phyloP scores from a whole-genome alignment of 37 sponge, comb jelly and placozoan species.

The Theonella swinhoei region DNA sequence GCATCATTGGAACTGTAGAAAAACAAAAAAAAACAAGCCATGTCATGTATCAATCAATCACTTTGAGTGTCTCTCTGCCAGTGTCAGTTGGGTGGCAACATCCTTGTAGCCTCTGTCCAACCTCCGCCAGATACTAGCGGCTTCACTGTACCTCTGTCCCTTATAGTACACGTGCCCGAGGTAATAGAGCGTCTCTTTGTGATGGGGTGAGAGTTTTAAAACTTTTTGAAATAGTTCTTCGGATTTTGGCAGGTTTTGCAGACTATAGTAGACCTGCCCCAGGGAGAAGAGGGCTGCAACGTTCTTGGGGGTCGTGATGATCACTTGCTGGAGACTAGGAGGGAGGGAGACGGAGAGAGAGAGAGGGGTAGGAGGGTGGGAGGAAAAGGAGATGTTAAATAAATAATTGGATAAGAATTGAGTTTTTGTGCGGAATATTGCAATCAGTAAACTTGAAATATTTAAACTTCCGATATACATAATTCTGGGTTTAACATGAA shows the following conservation, averaged over 20 bases:
- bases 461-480: no score
- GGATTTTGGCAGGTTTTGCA: not conserved
- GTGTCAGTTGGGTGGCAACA: not conserved
- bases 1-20: no score
- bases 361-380: not conserved
- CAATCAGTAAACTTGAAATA: no score
- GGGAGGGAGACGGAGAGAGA: not conserved
- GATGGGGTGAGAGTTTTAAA: not conserved
- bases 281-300: not conserved
- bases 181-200: not conserved
- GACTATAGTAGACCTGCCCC: not conserved
- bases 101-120: slow-evolving; percentile 1
- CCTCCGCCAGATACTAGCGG: not conserved
- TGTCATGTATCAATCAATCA: not conserved
- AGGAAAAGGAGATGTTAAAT: not conserved
- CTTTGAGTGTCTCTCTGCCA: not conserved
- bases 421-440: no score
- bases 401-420: no score
- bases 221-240: not conserved
- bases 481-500: no score
- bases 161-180: not conserved
- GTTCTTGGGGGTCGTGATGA: not conserved
- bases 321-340: not conserved
- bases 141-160: not conserved
- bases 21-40: no score